phyloP scores from a whole-genome alignment of 2,113 vertebrate species.

The Manacus vitellinus region DNA sequence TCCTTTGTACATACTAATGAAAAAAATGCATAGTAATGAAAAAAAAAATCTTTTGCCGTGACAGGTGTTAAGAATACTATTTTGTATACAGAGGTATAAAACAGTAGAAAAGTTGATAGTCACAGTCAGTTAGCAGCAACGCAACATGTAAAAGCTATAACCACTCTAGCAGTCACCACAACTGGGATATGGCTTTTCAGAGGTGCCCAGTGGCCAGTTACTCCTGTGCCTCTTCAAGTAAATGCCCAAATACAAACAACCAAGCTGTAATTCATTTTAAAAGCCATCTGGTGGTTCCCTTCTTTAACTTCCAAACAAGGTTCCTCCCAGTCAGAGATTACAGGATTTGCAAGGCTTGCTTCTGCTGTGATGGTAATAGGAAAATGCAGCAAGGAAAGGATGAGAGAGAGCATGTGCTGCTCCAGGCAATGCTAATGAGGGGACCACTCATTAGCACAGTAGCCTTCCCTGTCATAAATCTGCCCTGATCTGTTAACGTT shows the following conservation, averaged over 20 bases:
- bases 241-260: neutral
- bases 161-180: neutral
- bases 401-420: constrained; percentile 7
- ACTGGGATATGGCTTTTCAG: neutral
- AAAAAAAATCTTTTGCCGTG: neutral
- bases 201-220: neutral
- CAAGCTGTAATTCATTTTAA: neutral
- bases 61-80: neutral
- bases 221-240: neutral
- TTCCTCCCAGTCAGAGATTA: neutral
- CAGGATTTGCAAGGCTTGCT: neutral
- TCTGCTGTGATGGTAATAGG: neutral
- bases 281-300: neutral
- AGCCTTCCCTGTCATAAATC: constrained; percentile 42
- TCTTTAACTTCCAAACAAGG: neutral
- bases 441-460: constrained; percentile 28
- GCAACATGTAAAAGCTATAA: neutral
- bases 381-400: constrained; percentile 3
- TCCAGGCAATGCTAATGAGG: constrained; percentile 27
- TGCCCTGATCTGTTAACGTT: constrained; percentile 45
- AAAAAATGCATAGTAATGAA: neutral
- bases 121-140: neutral
- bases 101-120: neutral
- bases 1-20: neutral
- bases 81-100: neutral